Conservation (phyloP, 2,113 vertebrate genomes). For the Festucalex cinctus region DNA sequence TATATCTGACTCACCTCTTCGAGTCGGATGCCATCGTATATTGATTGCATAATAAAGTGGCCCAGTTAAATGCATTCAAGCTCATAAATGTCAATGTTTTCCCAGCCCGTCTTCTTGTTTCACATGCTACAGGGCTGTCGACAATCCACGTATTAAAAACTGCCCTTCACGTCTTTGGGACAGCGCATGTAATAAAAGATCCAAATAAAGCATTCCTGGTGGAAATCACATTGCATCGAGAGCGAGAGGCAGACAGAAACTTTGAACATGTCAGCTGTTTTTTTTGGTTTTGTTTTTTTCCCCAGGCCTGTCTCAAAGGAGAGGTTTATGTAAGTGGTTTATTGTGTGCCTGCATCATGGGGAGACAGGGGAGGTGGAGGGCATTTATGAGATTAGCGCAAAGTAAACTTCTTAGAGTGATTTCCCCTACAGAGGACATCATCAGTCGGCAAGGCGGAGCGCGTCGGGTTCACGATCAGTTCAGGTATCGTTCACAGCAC, state of each 20-base stretch:
- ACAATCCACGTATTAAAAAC: constrained; percentile 72
- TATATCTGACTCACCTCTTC: constrained; percentile 21
- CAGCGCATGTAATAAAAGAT: constrained; percentile 69
- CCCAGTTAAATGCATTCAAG: constrained; percentile 51
- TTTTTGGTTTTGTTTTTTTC: constrained; percentile 28
- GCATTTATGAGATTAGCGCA: constrained; percentile 74
- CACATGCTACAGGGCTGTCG: constrained; percentile 53
- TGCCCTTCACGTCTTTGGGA: constrained; percentile 68
- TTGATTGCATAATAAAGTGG: constrained; percentile 61
- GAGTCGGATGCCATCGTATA: constrained; percentile 31
- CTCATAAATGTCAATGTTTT: constrained; percentile 57
- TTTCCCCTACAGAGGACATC: constrained; percentile 51
- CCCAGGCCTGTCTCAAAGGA: constrained; percentile 48
- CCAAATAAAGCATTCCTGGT: constrained; percentile 71
- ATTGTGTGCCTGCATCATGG: constrained; percentile 63
- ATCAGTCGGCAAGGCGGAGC: constrained; percentile 33
- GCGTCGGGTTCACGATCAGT: constrained; percentile 28
- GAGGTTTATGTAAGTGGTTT: constrained; percentile 76
- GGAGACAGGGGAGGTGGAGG: constrained; percentile 32
- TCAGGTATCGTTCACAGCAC: constrained; percentile 14
- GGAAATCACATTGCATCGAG: constrained; percentile 70
- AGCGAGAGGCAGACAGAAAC: constrained; percentile 47
- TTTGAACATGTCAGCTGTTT: constrained; percentile 72
- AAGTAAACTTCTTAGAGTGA: constrained; percentile 69
- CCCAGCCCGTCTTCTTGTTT: constrained; percentile 50